phyloP scores from a whole-genome alignment of 2,888 invertebrate genomes.

The Bellardia bayeri region DNA sequence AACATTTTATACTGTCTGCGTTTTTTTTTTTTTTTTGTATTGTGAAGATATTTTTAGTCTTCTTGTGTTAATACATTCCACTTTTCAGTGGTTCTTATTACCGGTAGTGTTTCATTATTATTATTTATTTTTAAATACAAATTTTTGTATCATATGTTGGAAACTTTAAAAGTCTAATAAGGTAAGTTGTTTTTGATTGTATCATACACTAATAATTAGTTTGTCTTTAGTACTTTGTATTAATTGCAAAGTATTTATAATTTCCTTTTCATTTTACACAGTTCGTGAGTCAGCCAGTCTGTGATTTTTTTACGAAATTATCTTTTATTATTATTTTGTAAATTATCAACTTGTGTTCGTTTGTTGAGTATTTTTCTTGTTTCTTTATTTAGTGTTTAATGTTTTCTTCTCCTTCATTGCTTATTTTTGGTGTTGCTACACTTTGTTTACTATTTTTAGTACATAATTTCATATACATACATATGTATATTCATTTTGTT shows the following conservation, averaged over 20 bases:
- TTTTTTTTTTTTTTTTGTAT: slow-evolving; percentile 7
- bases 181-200: slow-evolving; percentile 49
- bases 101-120: slow-evolving; percentile 26
- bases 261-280: slow-evolving; percentile 4
- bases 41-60: slow-evolving; percentile 36
- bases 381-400: slow-evolving; percentile 1
- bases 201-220: neutral
- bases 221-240: neutral
- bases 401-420: slow-evolving; percentile 5
- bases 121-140: neutral
- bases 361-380: slow-evolving; percentile 15
- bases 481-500: slow-evolving; percentile 7
- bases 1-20: slow-evolving; percentile 33
- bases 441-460: slow-evolving; percentile 55
- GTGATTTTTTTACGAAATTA: slow-evolving; percentile 36
- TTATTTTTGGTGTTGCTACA: slow-evolving; percentile 15
- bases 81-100: slow-evolving; percentile 28
- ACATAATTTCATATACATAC: slow-evolving; percentile 23
- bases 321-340: slow-evolving; percentile 17
- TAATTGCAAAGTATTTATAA: neutral
- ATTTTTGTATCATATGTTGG: neutral
- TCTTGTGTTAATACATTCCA: slow-evolving; percentile 13
- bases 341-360: slow-evolving; percentile 7
- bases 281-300: slow-evolving; percentile 53
- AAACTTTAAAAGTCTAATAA: neutral